Percentiles rank a stretch among this genome's conserved stretches.
phyloP scores from a whole-genome alignment of 2,113 vertebrate species.

The Charina bottae region DNA sequence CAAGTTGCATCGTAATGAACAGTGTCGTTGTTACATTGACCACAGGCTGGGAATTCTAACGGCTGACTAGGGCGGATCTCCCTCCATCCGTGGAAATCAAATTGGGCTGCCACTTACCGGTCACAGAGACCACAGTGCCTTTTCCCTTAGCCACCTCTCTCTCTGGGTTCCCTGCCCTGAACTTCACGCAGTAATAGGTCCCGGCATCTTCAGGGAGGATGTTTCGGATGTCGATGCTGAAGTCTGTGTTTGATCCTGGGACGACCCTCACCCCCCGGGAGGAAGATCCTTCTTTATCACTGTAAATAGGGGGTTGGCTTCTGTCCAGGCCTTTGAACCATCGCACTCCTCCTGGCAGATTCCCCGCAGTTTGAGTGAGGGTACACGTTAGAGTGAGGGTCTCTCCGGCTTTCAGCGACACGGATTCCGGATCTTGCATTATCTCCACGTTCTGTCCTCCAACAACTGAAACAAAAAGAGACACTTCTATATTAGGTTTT shows the following conservation, averaged over 20 bases:
- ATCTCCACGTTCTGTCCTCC: background rate
- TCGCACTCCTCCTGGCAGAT: rapidly evolving
- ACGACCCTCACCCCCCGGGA: background rate
- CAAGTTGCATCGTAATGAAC: background rate
- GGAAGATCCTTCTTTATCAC: rapidly evolving
- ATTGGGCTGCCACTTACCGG: conserved; percentile 14
- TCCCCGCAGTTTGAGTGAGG: rapidly evolving
- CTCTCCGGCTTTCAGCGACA: conserved; percentile 8
- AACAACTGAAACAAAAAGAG: background rate
- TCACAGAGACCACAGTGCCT: conserved; percentile 40
- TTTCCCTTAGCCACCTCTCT: background rate
- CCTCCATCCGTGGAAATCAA: background rate
- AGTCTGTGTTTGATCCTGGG: conserved; percentile 11
- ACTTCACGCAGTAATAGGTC: conserved; percentile 53
- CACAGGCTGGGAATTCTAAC: background rate
- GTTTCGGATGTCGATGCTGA: conserved; percentile 43
- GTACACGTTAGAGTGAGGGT: conserved; percentile 33
- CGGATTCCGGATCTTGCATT: rapidly evolving
- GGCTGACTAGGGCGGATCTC: background rate
- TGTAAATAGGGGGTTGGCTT: background rate
- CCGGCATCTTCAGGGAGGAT: conserved; percentile 11
- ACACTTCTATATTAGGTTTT: background rate
- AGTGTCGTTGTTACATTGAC: rapidly evolving
- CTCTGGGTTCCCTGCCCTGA: background rate
- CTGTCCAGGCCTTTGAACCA: background rate